Conservation (phyloP, 2,113 vertebrate genomes). For the Cathartes aura region DNA sequence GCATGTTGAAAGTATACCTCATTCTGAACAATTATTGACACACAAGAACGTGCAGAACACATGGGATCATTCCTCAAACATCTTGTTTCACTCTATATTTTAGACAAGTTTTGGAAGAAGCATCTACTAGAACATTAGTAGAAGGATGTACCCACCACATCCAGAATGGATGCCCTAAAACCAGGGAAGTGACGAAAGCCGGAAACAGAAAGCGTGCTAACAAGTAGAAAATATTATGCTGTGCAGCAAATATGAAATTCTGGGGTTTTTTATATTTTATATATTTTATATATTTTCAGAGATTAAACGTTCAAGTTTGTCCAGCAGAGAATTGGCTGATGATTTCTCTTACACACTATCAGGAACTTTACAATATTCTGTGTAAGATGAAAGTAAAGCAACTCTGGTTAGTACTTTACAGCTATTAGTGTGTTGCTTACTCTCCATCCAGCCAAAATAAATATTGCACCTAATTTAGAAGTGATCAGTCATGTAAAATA, state of each 20-base stretch:
- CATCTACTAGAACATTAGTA: not conserved
- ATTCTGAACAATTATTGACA: not conserved
- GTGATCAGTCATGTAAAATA: not conserved
- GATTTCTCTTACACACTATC: not conserved
- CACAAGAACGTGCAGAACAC: rapidly evolving
- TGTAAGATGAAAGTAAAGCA: not conserved
- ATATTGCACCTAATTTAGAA: not conserved
- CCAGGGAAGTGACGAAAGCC: not conserved
- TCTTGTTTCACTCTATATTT: not conserved
- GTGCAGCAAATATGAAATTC: not conserved
- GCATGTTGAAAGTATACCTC: not conserved
- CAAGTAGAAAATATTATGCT: not conserved
- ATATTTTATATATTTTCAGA: not conserved
- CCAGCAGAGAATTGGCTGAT: not conserved
- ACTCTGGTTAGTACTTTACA: not conserved
- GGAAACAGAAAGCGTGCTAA: not conserved
- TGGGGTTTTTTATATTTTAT: not conserved
- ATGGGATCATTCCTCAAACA: not conserved
- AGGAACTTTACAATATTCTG: not conserved
- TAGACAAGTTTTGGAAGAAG: not conserved
- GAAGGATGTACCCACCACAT: not conserved
- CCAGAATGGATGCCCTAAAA: not conserved
- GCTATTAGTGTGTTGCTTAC: not conserved
- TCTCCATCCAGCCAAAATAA: not conserved
- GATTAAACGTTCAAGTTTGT: not conserved